These are phyloP conservation scores for Mythimna lalbum DNA, from an alignment of 2,888 invertebrate genomes.

Conservation along the genomic window DNA sequence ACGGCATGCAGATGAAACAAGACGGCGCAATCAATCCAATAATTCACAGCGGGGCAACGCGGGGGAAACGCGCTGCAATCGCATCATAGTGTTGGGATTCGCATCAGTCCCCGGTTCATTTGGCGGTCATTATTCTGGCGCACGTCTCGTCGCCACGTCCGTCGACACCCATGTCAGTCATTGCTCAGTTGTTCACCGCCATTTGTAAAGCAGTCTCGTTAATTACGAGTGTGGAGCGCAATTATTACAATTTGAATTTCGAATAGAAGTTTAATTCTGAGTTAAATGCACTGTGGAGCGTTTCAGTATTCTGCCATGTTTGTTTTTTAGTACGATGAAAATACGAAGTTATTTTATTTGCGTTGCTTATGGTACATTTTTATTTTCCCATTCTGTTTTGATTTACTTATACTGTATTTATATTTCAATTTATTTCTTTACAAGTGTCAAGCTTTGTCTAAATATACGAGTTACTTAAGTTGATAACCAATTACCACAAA, in stretches of 20 bases:
- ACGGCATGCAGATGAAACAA: constrained; percentile 61
- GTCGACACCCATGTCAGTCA: constrained; percentile 67
- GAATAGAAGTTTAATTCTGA: constrained; percentile 38
- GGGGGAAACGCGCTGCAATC: constrained; percentile 63
- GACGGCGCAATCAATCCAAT: constrained; percentile 69
- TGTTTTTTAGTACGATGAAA: not conserved
- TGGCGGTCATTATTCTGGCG: constrained; percentile 81
- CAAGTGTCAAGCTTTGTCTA: not conserved
- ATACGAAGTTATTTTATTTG: not conserved
- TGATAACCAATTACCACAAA: not conserved
- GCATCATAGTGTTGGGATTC: constrained; percentile 73
- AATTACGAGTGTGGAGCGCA: constrained; percentile 50
- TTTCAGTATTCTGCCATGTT: constrained; percentile 12
- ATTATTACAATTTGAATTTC: constrained; percentile 51
- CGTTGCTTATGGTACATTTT: not conserved
- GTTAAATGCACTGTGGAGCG: constrained; percentile 13
- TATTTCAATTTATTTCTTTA: not conserved
- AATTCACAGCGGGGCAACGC: constrained; percentile 63
- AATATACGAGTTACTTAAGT: constrained; percentile 19
- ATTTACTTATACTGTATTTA: not conserved
- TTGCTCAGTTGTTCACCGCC: constrained; percentile 60
- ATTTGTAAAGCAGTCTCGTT: constrained; percentile 62
- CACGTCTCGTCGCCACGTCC: constrained; percentile 73
- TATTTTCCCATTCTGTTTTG: not conserved
- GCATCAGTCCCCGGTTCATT: constrained; percentile 79